Conservation (phyloP, 2,113 vertebrate species). For the Syrmaticus mikado region DNA sequence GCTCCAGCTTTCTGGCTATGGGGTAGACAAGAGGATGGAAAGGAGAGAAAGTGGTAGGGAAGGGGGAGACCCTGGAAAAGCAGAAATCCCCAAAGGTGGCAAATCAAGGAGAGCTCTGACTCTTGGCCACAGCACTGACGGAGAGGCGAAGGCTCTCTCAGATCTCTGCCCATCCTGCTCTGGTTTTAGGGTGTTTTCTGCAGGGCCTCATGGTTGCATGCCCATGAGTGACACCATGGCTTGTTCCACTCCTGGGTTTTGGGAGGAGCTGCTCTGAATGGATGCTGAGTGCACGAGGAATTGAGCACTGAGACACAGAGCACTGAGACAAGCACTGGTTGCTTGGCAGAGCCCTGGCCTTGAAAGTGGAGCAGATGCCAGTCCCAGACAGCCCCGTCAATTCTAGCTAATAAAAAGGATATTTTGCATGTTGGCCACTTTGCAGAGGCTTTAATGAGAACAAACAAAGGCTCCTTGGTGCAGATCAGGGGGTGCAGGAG, state of each 20-base stretch:
- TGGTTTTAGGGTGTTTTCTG: neutral
- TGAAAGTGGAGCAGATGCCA: neutral
- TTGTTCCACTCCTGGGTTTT: neutral
- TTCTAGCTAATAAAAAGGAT: constrained; percentile 39
- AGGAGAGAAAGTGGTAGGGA: neutral
- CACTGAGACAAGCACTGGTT: neutral
- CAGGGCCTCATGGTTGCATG: neutral
- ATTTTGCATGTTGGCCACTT: constrained; percentile 48
- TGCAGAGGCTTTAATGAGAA: constrained; percentile 12
- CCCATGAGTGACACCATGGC: accelerated
- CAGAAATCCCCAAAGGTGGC: neutral
- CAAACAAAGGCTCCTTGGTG: neutral
- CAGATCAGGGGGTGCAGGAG: neutral
- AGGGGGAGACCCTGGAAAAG: neutral
- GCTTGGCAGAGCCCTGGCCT: neutral
- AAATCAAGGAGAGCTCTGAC: neutral
- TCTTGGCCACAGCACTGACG: neutral
- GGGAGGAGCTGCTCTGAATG: accelerated
- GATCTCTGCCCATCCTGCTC: neutral
- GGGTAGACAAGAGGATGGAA: neutral
- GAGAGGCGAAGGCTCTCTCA: neutral
- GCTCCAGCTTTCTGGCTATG: neutral
- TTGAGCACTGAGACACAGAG: neutral
- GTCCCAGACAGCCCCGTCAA: constrained; percentile 2
- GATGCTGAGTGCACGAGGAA: neutral